Conservation (phyloP, 1,140 invertebrate genomes). For the Drosophila sp. region DNA sequence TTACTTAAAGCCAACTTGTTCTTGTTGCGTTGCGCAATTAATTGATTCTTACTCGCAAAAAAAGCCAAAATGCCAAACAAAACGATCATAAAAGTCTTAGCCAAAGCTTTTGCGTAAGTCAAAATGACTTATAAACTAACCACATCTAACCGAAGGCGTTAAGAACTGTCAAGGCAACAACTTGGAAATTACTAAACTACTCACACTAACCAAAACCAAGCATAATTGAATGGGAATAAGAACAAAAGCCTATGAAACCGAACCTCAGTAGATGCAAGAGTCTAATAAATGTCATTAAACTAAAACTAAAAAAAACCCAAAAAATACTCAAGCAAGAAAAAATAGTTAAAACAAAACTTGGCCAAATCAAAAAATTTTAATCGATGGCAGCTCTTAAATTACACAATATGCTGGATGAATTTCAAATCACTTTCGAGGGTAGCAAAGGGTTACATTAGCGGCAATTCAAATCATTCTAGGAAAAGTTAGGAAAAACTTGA, state of each 20-base stretch:
- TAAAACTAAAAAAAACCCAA: constrained; percentile 44
- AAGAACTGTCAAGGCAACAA: constrained; percentile 29
- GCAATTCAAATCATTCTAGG: not conserved
- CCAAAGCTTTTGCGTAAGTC: constrained; percentile 47
- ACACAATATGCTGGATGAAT: constrained; percentile 59
- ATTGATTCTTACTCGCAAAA: constrained; percentile 52
- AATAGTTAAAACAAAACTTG: constrained; percentile 49
- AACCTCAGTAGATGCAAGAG: constrained; percentile 53
- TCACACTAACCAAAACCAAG: constrained; percentile 7
- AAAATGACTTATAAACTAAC: constrained; percentile 22
- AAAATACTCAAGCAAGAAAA: constrained; percentile 16
- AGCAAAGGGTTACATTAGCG: not conserved
- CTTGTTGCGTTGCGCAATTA: constrained; percentile 62
- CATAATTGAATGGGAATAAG: constrained; percentile 31
- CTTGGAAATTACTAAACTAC: constrained; percentile 9
- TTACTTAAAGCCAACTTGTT: constrained; percentile 57
- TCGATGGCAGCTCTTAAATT: constrained; percentile 58
- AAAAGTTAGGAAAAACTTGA: no score
- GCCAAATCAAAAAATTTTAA: constrained; percentile 59
- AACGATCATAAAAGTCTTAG: constrained; percentile 31
- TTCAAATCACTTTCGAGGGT: constrained; percentile 51
- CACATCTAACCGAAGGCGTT: constrained; percentile 24
- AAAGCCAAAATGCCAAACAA: constrained; percentile 52
- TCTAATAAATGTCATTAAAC: constrained; percentile 32
- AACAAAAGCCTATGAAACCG: constrained; percentile 45